Evolutionary conservation across 2,113 vertebrate genomes (phyloP), one percentile per base, ranked within the genome.

Genomic region (Sebastes fasciatus): DNA sequence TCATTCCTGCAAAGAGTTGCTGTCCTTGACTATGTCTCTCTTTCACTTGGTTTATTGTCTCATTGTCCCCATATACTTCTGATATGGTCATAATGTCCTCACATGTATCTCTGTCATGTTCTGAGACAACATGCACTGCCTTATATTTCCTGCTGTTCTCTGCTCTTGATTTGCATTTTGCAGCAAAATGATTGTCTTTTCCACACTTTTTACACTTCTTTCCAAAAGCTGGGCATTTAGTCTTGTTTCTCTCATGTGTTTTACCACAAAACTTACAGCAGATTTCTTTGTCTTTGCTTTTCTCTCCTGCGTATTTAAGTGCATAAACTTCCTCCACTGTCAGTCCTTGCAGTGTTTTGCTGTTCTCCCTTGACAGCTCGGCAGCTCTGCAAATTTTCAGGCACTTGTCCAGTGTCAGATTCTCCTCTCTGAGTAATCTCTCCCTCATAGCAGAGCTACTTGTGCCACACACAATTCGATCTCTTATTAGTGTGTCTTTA

Each of bases 191-290:
- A 5, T 82, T 82, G 7, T 61, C 43, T 55, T 71, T 83, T 0
- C 71, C 74, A 71, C 67, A 89, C 8, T 81, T 73, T 54, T 79
- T 87, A 13, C 76, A 82, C 17, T 74, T 72, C n/a, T 86, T 60
- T 0, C 57, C 74, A 9, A 9, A 78, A 1, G 21, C 54, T n/a
- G 54, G 64, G 2, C 9, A 68, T 19, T 74, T 82, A 0, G 43
- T 3, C 11, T 82, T 77, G 4, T 26, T 79, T 26, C 13, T 86
- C 16, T 78, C 60, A 34, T 84, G 77, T 19, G 1, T 49, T 26
- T 69, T 79, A 2, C 78, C 81, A 83, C 76, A 87, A 17, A 86
- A 90, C 4, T 49, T 87, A 21, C 71, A 68, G 0, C 1, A 16
- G 5, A 84, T 16, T 19, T 74, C n/a, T 1, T 26, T 2, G 2